A percentile compares a stretch with the other conserved stretches of the same genome.
These are phyloP conservation scores for Hippocampus comes DNA, from an alignment of 2,113 vertebrate species.

Conservation along the genomic window DNA sequence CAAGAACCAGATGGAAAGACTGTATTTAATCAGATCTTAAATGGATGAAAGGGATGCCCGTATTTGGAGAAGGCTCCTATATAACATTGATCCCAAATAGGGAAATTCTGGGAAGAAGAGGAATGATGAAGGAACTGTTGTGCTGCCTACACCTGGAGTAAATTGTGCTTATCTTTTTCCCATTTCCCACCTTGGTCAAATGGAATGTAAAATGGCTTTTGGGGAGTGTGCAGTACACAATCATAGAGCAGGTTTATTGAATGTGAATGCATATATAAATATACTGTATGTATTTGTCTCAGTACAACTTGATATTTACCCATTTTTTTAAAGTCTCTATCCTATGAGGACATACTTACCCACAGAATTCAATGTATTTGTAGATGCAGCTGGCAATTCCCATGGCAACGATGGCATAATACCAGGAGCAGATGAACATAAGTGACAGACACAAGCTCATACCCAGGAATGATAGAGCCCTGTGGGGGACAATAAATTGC, in stretches of 20 bases:
- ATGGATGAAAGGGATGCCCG: too few relatives aligned
- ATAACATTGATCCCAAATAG: too few relatives aligned
- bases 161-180: not conserved
- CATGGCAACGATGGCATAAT: conserved; percentile 95
- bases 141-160: not conserved
- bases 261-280: too few relatives aligned
- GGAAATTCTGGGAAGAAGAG: too few relatives aligned
- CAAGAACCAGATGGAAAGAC: too few relatives aligned
- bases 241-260: too few relatives aligned
- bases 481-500: conserved; percentile 59
- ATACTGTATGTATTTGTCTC: too few relatives aligned
- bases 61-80: too few relatives aligned
- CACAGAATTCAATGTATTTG: conserved; percentile 97
- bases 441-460: conserved; percentile 96
- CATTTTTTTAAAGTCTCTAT: not conserved
- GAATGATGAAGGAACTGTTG: not conserved
- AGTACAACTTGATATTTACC: not conserved
- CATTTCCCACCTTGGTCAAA: too few relatives aligned
- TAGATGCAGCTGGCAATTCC: conserved; percentile 95
- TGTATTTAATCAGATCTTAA: too few relatives aligned
- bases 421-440: conserved; percentile 99
- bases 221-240: too few relatives aligned
- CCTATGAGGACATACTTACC: conserved; percentile 74
- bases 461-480: conserved; percentile 96
- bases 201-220: too few relatives aligned